A percentile compares a stretch with the other conserved stretches of the same genome.
These are phyloP conservation scores for Protobothrops mucrosquamatus DNA, from an alignment of 2,113 vertebrate species.

Conservation along the genomic window DNA sequence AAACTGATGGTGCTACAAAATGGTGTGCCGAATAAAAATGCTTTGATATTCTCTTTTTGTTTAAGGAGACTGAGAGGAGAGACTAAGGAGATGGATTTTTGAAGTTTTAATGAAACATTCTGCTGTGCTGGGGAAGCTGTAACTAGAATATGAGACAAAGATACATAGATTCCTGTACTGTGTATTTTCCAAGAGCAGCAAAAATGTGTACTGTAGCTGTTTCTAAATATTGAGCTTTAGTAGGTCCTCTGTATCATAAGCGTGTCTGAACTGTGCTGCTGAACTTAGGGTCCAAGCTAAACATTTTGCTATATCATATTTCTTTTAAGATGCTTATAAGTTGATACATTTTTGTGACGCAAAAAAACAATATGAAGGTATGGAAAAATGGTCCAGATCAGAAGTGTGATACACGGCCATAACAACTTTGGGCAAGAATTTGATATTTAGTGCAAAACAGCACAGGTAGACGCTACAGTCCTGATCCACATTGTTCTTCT, in stretches of 20 bases:
- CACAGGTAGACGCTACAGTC: background rate
- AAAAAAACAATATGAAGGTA: background rate
- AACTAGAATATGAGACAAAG: slow-evolving; percentile 40
- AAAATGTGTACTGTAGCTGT: background rate
- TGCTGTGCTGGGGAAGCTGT: slow-evolving; percentile 16
- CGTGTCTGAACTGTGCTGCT: background rate
- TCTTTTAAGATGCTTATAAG: background rate
- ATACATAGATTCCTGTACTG: slow-evolving; percentile 34
- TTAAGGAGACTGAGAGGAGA: slow-evolving; percentile 22
- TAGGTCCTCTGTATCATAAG: background rate
- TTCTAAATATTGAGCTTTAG: background rate
- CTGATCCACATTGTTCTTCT: background rate
- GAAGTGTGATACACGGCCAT: background rate
- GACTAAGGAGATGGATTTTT: slow-evolving; percentile 32
- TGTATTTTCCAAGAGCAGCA: slow-evolving; percentile 35
- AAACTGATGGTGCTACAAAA: slow-evolving; percentile 49
- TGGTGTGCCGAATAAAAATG: slow-evolving; percentile 43
- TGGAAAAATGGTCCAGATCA: background rate
- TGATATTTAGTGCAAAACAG: background rate
- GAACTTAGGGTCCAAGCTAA: background rate
- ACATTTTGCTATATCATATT: background rate
- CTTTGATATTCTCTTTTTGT: slow-evolving; percentile 45
- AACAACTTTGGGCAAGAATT: background rate
- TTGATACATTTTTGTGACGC: background rate
- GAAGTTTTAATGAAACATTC: slow-evolving; percentile 25